Base-by-base conservation (phyloP, 2,888 invertebrate genomes). In the Boloria selene region DNA sequence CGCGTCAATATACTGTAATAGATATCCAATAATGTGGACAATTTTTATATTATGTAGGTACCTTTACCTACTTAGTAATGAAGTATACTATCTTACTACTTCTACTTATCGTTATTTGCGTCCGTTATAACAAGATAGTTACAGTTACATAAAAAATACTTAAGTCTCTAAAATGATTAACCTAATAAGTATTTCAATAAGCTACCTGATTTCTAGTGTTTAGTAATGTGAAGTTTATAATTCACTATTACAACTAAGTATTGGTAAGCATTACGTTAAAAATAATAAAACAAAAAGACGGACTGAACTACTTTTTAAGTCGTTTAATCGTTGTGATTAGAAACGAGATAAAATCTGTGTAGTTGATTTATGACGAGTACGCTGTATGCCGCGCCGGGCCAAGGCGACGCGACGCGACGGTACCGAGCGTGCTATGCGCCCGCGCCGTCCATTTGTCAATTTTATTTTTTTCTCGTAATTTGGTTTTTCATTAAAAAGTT, bases 281-380 rank as follows among this genome's bases (percentile, higher is more conserved):
- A 22, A 56, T 38, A 62, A 50, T 61, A 47, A 66, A 66, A 63
- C 42, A 55, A 45, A 61, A 64, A 69, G 47, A 69, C 56, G 63
- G 52, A 26, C 60, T 67, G 67, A 61, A 67, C 64, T 69, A 67
- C 68, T 71, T 74, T 70, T 73, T 70, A 71, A 68, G 72, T 69
- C 60, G 72, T 70, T 74, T 79, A 79, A 79, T 79, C 73, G 75
- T 70, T 64, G 72, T 72, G 78, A 77, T 79, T 77, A 78, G 73
- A 73, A 72, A 72, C 47, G 67, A 74, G 79, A 79, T 79, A 78
- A 72, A 71, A 79, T 79, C 79, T 67, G 67, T 59, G 51, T 69
- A 67, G 70, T 74, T 77, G 74, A 74, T 79, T 75, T 75, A 77
- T 77, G 75, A 74, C 74, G 74, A 75, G 73, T 70, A 59, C 66